phyloP scores from a whole-genome alignment of 2,113 vertebrate species.

The Ranitomeya imitator region DNA sequence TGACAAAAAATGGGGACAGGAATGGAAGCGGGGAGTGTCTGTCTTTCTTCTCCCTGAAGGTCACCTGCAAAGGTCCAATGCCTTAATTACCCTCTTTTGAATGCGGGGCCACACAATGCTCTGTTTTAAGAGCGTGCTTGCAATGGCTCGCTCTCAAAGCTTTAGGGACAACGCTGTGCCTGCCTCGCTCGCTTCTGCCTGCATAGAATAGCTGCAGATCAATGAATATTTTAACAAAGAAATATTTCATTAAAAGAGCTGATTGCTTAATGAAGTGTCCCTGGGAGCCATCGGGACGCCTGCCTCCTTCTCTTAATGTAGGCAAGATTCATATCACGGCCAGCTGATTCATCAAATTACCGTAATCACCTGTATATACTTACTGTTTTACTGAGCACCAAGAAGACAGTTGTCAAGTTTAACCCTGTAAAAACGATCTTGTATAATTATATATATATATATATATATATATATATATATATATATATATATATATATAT shows the following conservation, averaged over 20 bases:
- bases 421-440: neutral
- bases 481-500: too few relatives aligned
- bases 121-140: neutral
- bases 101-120: constrained; percentile 58
- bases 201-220: constrained; percentile 66
- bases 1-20: constrained; percentile 12
- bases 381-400: constrained; percentile 3
- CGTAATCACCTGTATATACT: constrained; percentile 73
- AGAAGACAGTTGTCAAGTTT: neutral
- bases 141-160: constrained; percentile 59
- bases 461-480: too few relatives aligned
- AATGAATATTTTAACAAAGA: constrained; percentile 79
- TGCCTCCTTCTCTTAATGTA: constrained; percentile 64
- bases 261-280: constrained; percentile 81
- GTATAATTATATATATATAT: too few relatives aligned
- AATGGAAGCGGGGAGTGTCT: constrained; percentile 16
- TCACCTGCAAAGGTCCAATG: constrained; percentile 45
- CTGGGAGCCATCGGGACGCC: constrained; percentile 72
- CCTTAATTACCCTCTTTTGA: constrained; percentile 24
- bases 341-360: constrained; percentile 71
- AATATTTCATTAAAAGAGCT: constrained; percentile 78
- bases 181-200: constrained; percentile 61
- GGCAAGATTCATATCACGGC: constrained; percentile 69
- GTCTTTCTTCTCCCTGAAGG: constrained; percentile 46
- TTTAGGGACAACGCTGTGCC: constrained; percentile 49